Evolutionary conservation across 2,797 vertebrate species (phyloP), one percentile per base, ranked within the genome.

Genomic region (Sibirionetta formosa): DNA sequence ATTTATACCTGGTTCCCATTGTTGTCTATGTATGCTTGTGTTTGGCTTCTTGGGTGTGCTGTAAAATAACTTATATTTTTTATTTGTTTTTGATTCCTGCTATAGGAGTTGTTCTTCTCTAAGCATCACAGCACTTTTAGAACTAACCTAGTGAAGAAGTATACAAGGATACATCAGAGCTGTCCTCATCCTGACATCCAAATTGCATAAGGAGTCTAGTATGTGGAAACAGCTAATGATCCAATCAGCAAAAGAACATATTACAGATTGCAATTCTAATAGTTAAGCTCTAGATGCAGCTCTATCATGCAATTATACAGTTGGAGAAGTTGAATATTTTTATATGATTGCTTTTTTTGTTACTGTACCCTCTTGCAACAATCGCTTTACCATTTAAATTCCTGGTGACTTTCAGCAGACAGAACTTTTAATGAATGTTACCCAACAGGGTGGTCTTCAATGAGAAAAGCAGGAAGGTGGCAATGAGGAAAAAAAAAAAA

Each of bases 171-270:
- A 71, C 46, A 86, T 87, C 29, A 75, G 36, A 31, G 63, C 66
- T 76, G 22, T 75, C 69, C 68, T 86, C 36, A 70, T 63, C 33
- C 35, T 89, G 91, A 82, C 71, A 58, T 69, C 68, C 50, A 78
- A 89, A 89, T 78, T 77, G 40, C 50, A 76, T 58, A 88, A 90
- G 90, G 64, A 83, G 83, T 61, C 40, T 80, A 83, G 61, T 60
- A 56, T 83, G 50, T 76, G 26, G 71, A 87, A 94, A 92, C 31
- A 77, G 83, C n/a, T 94, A 96, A 96, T 88, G 76, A 96, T 36
- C 90, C 72, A 90, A 66, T 87, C 82, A 80, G 81, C 11, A 58
- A 33, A 86, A 88, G 35, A 92, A 94, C 27, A 80, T 66, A 71
- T 54, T 82, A 85, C 53, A 82, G 79, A 94, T 85, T 90, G 51